phyloP scores from a whole-genome alignment of 2,113 vertebrate species.

The Ochotona princeps region DNA sequence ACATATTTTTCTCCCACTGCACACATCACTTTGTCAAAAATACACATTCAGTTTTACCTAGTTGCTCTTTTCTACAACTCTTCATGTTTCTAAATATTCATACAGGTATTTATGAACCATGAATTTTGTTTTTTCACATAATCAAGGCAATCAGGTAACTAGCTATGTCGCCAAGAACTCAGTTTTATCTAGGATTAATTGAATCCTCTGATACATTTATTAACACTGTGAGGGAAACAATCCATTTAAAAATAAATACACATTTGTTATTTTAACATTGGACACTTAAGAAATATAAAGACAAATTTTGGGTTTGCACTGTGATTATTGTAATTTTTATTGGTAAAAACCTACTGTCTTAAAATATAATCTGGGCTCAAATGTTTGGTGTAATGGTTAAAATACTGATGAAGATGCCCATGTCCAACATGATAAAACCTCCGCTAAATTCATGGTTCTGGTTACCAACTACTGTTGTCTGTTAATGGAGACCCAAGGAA shows the following conservation, averaged over 20 bases:
- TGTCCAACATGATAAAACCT: no score
- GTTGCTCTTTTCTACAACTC: not conserved
- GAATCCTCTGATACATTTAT: slow-evolving; percentile 39
- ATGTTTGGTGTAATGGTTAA: no score
- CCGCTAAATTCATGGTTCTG: no score
- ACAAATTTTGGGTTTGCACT: slow-evolving; percentile 52
- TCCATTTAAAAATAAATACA: slow-evolving; percentile 59
- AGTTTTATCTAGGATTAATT: slow-evolving; percentile 54
- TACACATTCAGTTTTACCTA: slow-evolving; percentile 14
- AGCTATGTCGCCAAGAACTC: slow-evolving; percentile 2
- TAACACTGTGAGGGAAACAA: slow-evolving; percentile 12
- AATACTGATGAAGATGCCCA: no score
- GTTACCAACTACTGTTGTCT: no score
- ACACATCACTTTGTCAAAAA: not conserved
- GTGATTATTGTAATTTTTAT: slow-evolving; percentile 32
- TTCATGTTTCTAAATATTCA: slow-evolving; percentile 44
- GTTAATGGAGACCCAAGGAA: no score
- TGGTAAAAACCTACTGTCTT: slow-evolving; percentile 6
- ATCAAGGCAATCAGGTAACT: not conserved
- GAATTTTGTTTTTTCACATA: not conserved
- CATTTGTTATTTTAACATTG: slow-evolving; percentile 20
- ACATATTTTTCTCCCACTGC: slow-evolving; percentile 2
- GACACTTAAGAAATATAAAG: slow-evolving; percentile 53
- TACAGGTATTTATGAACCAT: not conserved
- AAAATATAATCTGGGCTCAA: not conserved